phyloP scores from a whole-genome alignment of 1,140 invertebrate species.

The Drosophila pallidifrons region DNA sequence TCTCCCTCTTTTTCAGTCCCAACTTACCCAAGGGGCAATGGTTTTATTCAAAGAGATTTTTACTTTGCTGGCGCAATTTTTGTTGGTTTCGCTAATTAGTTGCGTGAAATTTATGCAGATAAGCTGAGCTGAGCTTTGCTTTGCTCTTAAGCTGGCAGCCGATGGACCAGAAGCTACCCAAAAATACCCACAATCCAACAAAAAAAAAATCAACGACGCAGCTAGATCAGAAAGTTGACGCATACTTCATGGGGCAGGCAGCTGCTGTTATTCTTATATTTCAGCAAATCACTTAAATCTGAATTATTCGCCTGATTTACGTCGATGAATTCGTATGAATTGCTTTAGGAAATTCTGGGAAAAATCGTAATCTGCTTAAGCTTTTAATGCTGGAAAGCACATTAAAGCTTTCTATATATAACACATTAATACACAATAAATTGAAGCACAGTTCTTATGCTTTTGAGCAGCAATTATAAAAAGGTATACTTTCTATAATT shows the following conservation, averaged over 20 bases:
- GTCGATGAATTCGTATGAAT: background rate
- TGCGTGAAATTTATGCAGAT: slow-evolving; percentile 78
- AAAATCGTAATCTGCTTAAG: background rate
- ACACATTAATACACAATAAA: background rate
- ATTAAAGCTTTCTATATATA: background rate
- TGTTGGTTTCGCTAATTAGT: slow-evolving; percentile 71
- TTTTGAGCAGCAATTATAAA: no score
- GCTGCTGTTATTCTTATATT: background rate
- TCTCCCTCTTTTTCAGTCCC: background rate
- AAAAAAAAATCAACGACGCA: background rate
- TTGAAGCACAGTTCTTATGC: no score
- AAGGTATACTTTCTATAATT: no score
- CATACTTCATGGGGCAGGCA: slow-evolving; percentile 6
- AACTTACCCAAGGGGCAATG: slow-evolving; percentile 6
- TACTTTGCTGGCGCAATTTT: slow-evolving; percentile 50
- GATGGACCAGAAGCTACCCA: slow-evolving; percentile 19
- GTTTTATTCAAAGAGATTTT: slow-evolving; percentile 59
- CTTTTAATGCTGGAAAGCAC: background rate
- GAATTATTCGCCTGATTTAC: background rate
- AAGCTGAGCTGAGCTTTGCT: slow-evolving; percentile 43
- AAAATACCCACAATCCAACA: background rate
- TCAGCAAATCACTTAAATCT: background rate
- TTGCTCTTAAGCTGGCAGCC: slow-evolving; percentile 26
- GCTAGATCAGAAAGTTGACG: slow-evolving; percentile 16
- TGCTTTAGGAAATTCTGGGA: background rate